These are phyloP conservation scores for Anoplius nigerrimus DNA, from an alignment of 2,888 invertebrate genomes.

Conservation along the genomic window DNA sequence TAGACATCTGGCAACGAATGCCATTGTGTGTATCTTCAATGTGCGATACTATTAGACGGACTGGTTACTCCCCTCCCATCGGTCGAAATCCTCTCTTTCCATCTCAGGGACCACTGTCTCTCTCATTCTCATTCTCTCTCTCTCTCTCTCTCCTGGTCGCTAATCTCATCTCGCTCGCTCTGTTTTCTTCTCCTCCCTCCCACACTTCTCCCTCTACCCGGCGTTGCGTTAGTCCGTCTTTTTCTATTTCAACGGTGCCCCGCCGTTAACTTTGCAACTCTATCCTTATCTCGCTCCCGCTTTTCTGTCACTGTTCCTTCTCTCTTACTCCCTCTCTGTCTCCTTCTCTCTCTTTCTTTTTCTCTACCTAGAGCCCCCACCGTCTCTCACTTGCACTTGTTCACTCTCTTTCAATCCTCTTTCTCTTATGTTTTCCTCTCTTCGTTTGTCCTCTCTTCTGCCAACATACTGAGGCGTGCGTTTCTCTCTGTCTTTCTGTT, in stretches of 20 bases:
- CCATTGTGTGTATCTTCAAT: conserved; percentile 68
- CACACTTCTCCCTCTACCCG: conserved; percentile 1
- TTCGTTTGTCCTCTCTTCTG: conserved; percentile 34
- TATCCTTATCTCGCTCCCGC: conserved; percentile 42
- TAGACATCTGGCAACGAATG: conserved; percentile 69
- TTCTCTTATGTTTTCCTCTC: conserved; percentile 27
- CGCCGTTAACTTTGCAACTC: conserved; percentile 50
- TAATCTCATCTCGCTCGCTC: background rate
- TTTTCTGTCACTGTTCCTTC: conserved; percentile 44
- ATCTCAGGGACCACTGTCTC: conserved; percentile 29
- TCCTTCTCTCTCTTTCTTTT: conserved; percentile 26
- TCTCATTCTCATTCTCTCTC: conserved; percentile 26
- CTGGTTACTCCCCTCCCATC: conserved; percentile 51
- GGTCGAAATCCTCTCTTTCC: conserved; percentile 6
- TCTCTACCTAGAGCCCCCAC: conserved; percentile 10
- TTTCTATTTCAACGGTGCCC: conserved; percentile 47
- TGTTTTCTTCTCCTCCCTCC: background rate
- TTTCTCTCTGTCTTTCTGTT: background rate
- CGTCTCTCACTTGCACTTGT: conserved; percentile 20
- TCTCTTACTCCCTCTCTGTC: conserved; percentile 34
- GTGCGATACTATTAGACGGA: conserved; percentile 69
- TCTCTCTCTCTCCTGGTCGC: too few relatives aligned
- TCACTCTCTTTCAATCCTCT: conserved; percentile 28
- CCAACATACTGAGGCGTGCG: background rate
- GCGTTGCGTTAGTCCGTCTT: conserved; percentile 23